Conservation (phyloP, 1,140 invertebrate genomes). For the Drosophila hydei region DNA sequence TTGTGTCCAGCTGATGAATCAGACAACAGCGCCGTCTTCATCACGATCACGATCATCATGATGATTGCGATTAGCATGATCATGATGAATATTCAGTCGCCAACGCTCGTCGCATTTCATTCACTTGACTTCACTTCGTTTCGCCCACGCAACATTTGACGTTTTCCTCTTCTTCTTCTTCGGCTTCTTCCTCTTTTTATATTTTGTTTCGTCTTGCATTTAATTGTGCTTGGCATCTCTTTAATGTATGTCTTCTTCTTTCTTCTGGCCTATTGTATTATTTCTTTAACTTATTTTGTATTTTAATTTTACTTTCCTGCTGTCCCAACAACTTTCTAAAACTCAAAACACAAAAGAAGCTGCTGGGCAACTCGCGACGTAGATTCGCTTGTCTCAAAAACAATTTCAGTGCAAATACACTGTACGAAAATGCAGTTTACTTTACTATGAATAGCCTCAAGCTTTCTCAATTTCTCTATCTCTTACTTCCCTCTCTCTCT, state of each 20-base stretch:
- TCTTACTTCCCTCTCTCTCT: too few relatives aligned
- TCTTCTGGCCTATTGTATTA: background rate
- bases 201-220: constrained; percentile 24
- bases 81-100: constrained; percentile 23
- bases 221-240: constrained; percentile 35
- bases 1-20: constrained; percentile 55
- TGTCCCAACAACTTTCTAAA: constrained; percentile 29
- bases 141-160: constrained; percentile 32
- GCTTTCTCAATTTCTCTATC: too few relatives aligned
- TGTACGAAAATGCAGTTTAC: background rate
- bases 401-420: background rate
- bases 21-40: constrained; percentile 28
- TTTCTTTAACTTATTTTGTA: background rate
- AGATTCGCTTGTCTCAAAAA: too few relatives aligned
- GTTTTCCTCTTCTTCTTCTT: constrained; percentile 9
- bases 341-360: background rate
- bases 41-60: constrained; percentile 8
- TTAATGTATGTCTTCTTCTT: constrained; percentile 29
- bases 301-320: constrained; percentile 6
- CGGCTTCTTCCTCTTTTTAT: background rate
- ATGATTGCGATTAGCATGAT: constrained; percentile 20
- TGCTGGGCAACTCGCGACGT: too few relatives aligned
- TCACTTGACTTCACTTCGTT: constrained; percentile 50
- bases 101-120: constrained; percentile 45
- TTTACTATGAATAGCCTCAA: background rate